Evolutionary conservation across 2,797 vertebrate species (phyloP), one percentile per base, ranked within the genome.

Genomic region (Notamacropus eugenii): DNA sequence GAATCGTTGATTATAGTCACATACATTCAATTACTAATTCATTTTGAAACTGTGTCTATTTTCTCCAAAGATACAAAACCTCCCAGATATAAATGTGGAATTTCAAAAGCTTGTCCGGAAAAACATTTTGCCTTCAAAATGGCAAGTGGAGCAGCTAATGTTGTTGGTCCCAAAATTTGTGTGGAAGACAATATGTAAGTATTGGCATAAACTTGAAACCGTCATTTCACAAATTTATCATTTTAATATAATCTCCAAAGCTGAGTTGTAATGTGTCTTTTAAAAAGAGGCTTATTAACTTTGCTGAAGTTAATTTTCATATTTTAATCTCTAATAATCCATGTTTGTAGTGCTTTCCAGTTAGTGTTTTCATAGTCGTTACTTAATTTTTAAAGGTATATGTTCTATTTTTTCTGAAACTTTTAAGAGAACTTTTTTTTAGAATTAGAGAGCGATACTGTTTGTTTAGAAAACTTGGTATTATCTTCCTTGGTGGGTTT

Each of bases 111-210:
- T 12, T 99, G 99, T 98, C 99, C 99, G 3, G 96, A 96, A 13
- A 99, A 98, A 40, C 99, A 99, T 98, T 99, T 99, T 97, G 98
- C 99, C 93, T 99, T 99, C 98, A 99, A 99, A 99, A 99, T 99
- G 98, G 98, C 99, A 95, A 99, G 99, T 74, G 99, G 99, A 96
- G 99, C 99, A 55, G 99, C 99, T 0, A 99, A 99, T 31, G 99
- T 99, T 34, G 99, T 99, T 67, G 99, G 99, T 92, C 99, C 99
- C 94, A 99, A 99, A 98, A 99, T 99, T 55, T 99, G 99, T 95
- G 97, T 99, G 57, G 99, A 99, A 95, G 99, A 99, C 98, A 99
- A 99, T 2, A 90, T 99, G 99, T 99, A 98, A 98, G 99, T 99
- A 97, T 97, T 96, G 94, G 28, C n/a, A 50, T 22, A 50, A 27